A percentile compares a stretch with the other conserved stretches of the same genome.
Conservation (phyloP, 2,797 vertebrate species). For the Melanotaenia parkinsoni region DNA sequence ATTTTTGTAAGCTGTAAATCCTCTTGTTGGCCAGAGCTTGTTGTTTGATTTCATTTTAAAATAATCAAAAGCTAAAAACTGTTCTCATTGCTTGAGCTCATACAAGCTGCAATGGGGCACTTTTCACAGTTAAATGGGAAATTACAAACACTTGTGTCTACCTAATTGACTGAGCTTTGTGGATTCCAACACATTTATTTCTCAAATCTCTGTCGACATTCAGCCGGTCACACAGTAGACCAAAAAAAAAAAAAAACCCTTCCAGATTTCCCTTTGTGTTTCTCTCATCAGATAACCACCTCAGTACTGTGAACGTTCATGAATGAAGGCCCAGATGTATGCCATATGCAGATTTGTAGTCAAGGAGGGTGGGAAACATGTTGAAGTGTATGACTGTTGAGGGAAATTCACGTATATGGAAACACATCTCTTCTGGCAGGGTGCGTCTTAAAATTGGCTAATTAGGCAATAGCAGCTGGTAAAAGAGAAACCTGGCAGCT, state of each 20-base stretch:
- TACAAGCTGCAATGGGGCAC: constrained; percentile 20
- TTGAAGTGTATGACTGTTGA: constrained; percentile 56
- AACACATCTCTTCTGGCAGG: constrained; percentile 76
- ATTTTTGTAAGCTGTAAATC: constrained; percentile 50
- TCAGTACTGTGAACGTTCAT: constrained; percentile 43
- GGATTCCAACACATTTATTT: constrained; percentile 51
- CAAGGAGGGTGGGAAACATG: constrained; percentile 68
- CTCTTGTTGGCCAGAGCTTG: constrained; percentile 4
- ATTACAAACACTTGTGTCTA: constrained; percentile 53
- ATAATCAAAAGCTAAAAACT: constrained; percentile 41
- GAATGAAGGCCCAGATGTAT: constrained; percentile 74
- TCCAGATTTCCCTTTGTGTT: constrained; percentile 75
- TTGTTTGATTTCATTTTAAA: constrained; percentile 48
- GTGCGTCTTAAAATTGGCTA: constrained; percentile 75
- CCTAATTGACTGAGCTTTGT: constrained; percentile 19
- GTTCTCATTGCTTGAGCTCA: constrained; percentile 33
- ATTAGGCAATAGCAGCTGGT: constrained; percentile 80
- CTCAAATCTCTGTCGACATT: constrained; percentile 59
- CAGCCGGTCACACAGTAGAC: constrained; percentile 61
- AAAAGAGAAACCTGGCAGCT: constrained; percentile 57
- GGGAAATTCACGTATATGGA: constrained; percentile 66
- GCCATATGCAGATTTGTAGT: constrained; percentile 72
- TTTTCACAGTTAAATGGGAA: constrained; percentile 49
- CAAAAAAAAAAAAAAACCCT: constrained; percentile 12
- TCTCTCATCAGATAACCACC: constrained; percentile 77